Evolutionary conservation across 1,140 invertebrate genomes (phyloP), one percentile per base, ranked within the genome.

Genomic region (Drosophila teissieri): DNA sequence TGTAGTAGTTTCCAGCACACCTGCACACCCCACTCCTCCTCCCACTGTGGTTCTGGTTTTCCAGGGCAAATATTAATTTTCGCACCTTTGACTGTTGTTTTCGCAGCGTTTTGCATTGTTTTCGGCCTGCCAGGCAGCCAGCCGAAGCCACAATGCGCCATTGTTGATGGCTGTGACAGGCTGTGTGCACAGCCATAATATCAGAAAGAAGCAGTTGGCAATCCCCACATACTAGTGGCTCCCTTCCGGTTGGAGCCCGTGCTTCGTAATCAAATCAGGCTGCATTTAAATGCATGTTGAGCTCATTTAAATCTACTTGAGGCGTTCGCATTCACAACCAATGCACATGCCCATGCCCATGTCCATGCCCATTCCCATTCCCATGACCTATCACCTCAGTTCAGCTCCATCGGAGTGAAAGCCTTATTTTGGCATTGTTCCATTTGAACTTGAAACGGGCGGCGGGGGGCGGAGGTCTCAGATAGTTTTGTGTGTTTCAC

Each of bases 11-110:
- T 48, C 27, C 17, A 34, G 14, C 42, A 8, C 42, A 46, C 45
- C 44, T 46, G 44, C 10, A 6, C 1, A n/a, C 12, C 10, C 19
- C 12, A 10, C 24, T 19, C 1, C 19, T 19, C 4, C 15, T 40
- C 15, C 34, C 6, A 27, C 24, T 76, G 56, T 53, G 12, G 39
- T 36, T 56, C 37, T 62, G 60, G 73, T 65, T 78, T 62, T 68
- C 54, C 51, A 51, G 22, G 46, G 64, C 62, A 89, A 80, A 80
- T 84, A 88, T 89, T 88, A 86, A 89, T 78, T 80, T 88, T 84
- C 77, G 42, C 84, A 88, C 84, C 83, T 77, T 79, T 80, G 64
- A 51, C 73, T 53, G 64, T 51, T 63, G 62, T 63, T 44, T 62
- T 67, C 55, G 12, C 44, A 40, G 64, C 49, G 12, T 69, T 55